phyloP scores from a whole-genome alignment of 2,888 invertebrate species.

The Andrena bucephala region DNA sequence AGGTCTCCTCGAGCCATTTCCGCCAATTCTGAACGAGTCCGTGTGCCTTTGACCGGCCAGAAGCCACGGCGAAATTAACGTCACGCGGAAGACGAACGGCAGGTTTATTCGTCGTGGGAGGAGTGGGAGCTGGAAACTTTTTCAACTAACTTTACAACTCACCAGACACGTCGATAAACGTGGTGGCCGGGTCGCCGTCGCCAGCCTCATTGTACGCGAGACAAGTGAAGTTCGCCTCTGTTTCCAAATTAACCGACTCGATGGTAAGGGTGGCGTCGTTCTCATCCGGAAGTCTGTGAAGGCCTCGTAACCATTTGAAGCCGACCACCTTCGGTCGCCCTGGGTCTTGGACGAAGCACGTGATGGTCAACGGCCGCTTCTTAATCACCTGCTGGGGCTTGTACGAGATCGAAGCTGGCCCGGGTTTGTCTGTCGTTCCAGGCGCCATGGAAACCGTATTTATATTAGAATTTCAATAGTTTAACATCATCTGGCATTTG shows the following conservation, averaged over 20 bases:
- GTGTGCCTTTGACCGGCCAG: too few species aligned
- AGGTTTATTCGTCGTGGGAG: slow-evolving; percentile 33
- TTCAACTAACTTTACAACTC: slow-evolving; percentile 77
- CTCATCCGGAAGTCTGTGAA: slow-evolving; percentile 90
- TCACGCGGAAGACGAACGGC: slow-evolving; percentile 13
- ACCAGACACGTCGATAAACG: slow-evolving; percentile 91
- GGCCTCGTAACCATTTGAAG: slow-evolving; percentile 93
- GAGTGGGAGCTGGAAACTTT: slow-evolving; percentile 32
- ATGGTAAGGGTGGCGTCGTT: slow-evolving; percentile 92
- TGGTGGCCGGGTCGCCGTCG: slow-evolving; percentile 89
- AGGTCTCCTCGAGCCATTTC: not conserved
- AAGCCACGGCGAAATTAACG: slow-evolving; percentile 16
- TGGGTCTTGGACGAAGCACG: slow-evolving; percentile 92
- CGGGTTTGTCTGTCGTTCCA: slow-evolving; percentile 90
- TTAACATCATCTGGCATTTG: too few species aligned
- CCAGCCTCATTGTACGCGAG: slow-evolving; percentile 95
- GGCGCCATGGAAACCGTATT: not conserved
- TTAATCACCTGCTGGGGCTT: slow-evolving; percentile 93
- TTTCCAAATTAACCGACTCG: slow-evolving; percentile 93
- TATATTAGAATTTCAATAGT: not conserved
- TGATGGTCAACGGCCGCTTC: slow-evolving; percentile 92
- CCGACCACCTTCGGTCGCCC: slow-evolving; percentile 92
- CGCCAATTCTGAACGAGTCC: not conserved
- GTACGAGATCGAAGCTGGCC: slow-evolving; percentile 91
- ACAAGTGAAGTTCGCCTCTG: slow-evolving; percentile 96